Percentiles rank a stretch among this genome's conserved stretches.
These are phyloP conservation scores for Spheniscus mendiculus DNA, from an alignment of 2,113 vertebrate species.

Conservation along the genomic window DNA sequence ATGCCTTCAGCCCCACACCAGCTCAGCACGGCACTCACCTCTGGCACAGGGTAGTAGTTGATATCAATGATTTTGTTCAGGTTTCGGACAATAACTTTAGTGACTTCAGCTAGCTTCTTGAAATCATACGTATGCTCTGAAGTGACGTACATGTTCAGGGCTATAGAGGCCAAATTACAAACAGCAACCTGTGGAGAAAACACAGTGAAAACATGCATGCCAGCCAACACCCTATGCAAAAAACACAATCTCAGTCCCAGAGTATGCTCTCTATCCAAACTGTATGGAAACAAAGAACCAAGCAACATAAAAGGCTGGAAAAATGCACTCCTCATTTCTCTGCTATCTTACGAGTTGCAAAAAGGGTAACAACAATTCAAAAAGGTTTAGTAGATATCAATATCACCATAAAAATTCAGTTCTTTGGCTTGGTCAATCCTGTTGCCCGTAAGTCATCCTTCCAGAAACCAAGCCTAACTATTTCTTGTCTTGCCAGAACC, in stretches of 20 bases:
- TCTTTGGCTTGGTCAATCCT: background rate
- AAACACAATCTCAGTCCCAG: background rate
- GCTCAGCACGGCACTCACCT: constrained; percentile 73
- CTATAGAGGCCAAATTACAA: constrained; percentile 94
- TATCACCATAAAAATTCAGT: too few species aligned
- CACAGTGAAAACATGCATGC: background rate
- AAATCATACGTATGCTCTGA: constrained; percentile 89
- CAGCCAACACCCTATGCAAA: background rate
- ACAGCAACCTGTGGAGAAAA: constrained; percentile 83
- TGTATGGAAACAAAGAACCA: fast-evolving
- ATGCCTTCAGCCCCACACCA: fast-evolving
- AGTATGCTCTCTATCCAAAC: background rate
- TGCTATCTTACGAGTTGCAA: fast-evolving
- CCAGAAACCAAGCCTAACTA: background rate
- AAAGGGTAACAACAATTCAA: fast-evolving
- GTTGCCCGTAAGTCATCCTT: background rate
- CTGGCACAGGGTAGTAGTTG: constrained; percentile 92
- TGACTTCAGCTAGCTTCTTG: constrained; percentile 87
- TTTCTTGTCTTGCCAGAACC: background rate
- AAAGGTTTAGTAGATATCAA: fast-evolving
- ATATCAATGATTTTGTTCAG: constrained; percentile 98
- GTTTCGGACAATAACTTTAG: constrained; percentile 91
- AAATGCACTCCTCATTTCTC: fast-evolving
- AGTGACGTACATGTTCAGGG: constrained; percentile 97
- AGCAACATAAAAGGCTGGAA: too few species aligned